Percentiles rank a stretch among this genome's conserved stretches.
These are phyloP conservation scores for Pardosa pseudoannulata DNA, from an alignment of 2,888 invertebrate species.

Conservation along the genomic window DNA sequence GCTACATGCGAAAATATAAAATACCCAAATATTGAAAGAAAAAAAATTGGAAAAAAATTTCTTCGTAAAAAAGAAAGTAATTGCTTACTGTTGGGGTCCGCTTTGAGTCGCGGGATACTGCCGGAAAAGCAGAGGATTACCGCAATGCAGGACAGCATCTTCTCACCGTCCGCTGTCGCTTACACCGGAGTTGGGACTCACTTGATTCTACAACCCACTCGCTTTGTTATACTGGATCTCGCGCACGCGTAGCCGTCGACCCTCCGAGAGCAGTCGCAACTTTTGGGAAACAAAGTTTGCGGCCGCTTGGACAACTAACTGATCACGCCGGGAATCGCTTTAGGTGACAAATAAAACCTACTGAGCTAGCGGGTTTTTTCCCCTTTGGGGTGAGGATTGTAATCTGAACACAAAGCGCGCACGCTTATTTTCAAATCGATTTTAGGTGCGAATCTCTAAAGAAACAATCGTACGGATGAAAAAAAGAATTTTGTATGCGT, in stretches of 20 bases:
- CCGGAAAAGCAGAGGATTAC: slow-evolving; percentile 40
- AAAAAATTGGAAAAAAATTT: too few relatives aligned
- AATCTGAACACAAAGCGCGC: too few relatives aligned
- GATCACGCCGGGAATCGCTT: slow-evolving; percentile 8
- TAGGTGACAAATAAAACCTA: background rate
- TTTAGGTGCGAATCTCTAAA: too few relatives aligned
- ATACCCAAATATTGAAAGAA: too few relatives aligned
- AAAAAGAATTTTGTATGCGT: too few relatives aligned
- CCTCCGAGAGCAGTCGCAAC: background rate
- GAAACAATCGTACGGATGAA: too few relatives aligned
- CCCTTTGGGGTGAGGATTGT: too few relatives aligned
- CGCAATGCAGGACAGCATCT: slow-evolving; percentile 61
- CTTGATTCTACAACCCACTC: slow-evolving; percentile 8
- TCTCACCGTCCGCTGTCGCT: slow-evolving; percentile 39
- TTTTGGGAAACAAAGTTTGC: slow-evolving; percentile 61
- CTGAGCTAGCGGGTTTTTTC: too few relatives aligned
- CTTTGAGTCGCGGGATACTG: slow-evolving; percentile 32
- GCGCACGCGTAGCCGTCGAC: slow-evolving; percentile 45
- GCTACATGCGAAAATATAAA: too few relatives aligned
- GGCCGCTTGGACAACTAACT: slow-evolving; percentile 32
- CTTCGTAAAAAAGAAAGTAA: background rate
- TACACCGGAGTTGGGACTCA: slow-evolving; percentile 51
- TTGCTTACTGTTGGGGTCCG: slow-evolving; percentile 50
- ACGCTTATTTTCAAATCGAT: too few relatives aligned
- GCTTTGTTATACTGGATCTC: slow-evolving; percentile 40